A percentile compares a stretch with the other conserved stretches of the same genome.
phyloP scores from a whole-genome alignment of 1,140 invertebrate genomes.

The Lasaia peninsularis region DNA sequence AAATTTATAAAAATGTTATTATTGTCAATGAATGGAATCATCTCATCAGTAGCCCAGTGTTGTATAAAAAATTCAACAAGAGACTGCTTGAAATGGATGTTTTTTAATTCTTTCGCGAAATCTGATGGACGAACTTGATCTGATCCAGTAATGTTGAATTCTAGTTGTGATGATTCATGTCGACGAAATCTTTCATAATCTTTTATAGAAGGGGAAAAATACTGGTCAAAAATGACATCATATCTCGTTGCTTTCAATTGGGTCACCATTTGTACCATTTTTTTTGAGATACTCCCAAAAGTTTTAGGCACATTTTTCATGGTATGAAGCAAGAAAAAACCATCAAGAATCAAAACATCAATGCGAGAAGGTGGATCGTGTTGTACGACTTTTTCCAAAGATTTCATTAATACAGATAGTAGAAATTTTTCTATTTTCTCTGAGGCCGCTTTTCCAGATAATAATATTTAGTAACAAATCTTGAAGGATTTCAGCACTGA shows the following conservation, averaged over 20 bases:
- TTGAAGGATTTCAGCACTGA: not conserved
- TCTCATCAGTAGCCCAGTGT: too few species aligned
- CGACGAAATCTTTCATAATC: too few species aligned
- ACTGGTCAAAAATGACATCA: conserved; percentile 1
- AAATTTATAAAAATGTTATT: too few species aligned
- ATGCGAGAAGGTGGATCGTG: conserved; percentile 20
- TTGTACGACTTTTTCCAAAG: conserved; percentile 23
- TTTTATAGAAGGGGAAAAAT: too few species aligned
- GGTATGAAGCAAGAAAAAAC: conserved; percentile 42
- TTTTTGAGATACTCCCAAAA: conserved; percentile 45
- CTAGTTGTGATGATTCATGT: too few species aligned
- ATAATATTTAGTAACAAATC: conserved; percentile 13
- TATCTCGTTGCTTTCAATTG: not conserved
- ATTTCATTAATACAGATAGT: conserved; percentile 17
- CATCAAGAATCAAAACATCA: conserved; percentile 40
- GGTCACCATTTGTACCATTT: too few species aligned
- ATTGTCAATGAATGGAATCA: too few species aligned
- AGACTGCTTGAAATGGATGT: too few species aligned
- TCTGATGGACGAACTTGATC: too few species aligned
- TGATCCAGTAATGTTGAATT: too few species aligned
- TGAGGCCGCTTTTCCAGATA: conserved; percentile 13
- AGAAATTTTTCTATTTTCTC: conserved; percentile 1
- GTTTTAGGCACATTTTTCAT: conserved; percentile 39
- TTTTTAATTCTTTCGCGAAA: too few species aligned
- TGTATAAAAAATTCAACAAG: too few species aligned